These are phyloP conservation scores for Phyllostomus discolor DNA, from an alignment of 2,113 vertebrate genomes.

Conservation along the genomic window DNA sequence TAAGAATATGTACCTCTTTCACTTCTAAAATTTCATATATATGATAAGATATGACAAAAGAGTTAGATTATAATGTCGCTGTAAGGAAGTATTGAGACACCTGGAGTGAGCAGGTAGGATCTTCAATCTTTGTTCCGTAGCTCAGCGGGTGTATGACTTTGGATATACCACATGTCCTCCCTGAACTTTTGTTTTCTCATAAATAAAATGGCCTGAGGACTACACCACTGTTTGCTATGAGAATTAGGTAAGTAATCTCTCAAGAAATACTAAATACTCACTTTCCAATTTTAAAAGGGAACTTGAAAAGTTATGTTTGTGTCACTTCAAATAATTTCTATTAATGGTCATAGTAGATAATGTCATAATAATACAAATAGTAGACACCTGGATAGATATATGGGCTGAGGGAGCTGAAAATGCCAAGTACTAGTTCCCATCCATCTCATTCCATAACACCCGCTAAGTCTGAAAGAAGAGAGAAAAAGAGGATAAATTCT, in stretches of 20 bases:
- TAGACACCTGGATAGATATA: neutral
- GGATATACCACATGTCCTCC: neutral
- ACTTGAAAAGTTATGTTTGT: neutral
- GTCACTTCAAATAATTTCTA: neutral
- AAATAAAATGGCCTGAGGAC: neutral
- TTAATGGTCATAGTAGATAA: neutral
- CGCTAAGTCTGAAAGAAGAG: neutral
- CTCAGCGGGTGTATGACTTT: neutral
- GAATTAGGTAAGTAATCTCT: neutral
- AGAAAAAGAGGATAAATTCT: neutral
- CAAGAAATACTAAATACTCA: neutral
- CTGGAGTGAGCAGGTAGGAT: neutral
- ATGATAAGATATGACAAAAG: neutral
- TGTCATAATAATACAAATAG: neutral
- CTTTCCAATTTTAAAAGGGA: neutral
- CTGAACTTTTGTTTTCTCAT: neutral
- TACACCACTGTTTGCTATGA: neutral
- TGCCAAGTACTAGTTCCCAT: neutral
- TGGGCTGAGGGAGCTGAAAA: neutral
- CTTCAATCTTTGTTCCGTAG: neutral
- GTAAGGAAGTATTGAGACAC: neutral
- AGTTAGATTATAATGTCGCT: neutral
- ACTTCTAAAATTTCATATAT: neutral
- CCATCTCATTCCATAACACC: neutral
- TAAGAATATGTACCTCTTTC: neutral